phyloP scores from a whole-genome alignment of 2,888 invertebrate species.

The Atrina japonica region DNA sequence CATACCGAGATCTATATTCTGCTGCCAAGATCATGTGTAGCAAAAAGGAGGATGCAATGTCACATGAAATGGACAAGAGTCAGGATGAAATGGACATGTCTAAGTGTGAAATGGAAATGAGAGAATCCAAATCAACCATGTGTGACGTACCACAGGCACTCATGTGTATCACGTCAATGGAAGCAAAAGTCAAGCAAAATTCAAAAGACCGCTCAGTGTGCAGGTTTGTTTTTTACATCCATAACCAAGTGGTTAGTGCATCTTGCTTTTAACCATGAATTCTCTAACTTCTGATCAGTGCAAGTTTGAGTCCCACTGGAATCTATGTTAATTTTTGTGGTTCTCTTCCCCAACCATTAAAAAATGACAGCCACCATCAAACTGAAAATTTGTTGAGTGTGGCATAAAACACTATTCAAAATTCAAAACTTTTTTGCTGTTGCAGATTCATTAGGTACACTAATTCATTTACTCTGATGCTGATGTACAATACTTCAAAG shows the following conservation, averaged over 20 bases:
- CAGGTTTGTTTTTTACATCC: slow-evolving; percentile 2
- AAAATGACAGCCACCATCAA: neutral
- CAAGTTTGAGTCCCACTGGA: no score
- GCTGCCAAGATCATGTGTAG: slow-evolving; percentile 22
- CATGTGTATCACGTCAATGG: slow-evolving; percentile 22
- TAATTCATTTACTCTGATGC: no score
- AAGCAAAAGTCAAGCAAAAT: slow-evolving; percentile 16
- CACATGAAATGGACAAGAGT: neutral
- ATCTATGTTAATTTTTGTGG: slow-evolving; percentile 24
- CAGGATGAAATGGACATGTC: neutral
- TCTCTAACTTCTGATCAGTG: slow-evolving; percentile 6
- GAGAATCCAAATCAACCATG: neutral
- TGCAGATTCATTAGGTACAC: no score
- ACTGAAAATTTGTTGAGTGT: no score
- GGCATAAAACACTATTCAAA: no score
- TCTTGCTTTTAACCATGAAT: neutral
- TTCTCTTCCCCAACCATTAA: neutral
- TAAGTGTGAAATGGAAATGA: slow-evolving; percentile 3
- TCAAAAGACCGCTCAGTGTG: slow-evolving; percentile 18
- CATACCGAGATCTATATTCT: slow-evolving; percentile 30
- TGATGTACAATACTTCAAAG: no score
- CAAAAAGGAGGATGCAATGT: neutral
- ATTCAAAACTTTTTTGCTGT: no score
- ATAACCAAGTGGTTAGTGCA: neutral
- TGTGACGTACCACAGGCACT: slow-evolving; percentile 21